Evolutionary conservation across 2,797 vertebrate genomes (phyloP), one percentile per base, ranked within the genome.

Genomic region (Xiphorhynchus erythropygius): DNA sequence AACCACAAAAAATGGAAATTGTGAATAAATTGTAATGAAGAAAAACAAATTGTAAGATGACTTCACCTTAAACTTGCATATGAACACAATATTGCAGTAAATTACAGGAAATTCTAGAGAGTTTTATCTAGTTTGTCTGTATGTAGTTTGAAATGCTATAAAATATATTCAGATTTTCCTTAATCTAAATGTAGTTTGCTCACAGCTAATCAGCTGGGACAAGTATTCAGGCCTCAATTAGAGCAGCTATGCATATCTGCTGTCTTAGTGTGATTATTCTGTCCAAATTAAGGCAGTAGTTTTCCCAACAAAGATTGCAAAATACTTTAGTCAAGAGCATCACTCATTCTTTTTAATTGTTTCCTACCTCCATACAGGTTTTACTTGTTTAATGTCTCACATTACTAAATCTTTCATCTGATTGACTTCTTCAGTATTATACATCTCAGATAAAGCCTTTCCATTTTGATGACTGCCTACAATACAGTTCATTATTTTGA

Each of bases 121-220:
- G 7, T 13, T 55, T 90, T 83, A 17, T 82, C 60, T 68, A 37
- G 16, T 74, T 89, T 62, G 5, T 63, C 10, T 63, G 3, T 71
- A 68, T 94, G n/a, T 75, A 60, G 5, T 94, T 93, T 89, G 49
- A 92, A 91, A 87, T 28, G 27, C 41, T 90, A 83, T 65, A 78
- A 87, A 94, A 76, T 79, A 37, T 27, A 68, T 83, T 83, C 30
- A 68, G 33, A 32, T 73, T 87, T 90, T 80, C 44, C 22, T 68
- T 71, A 65, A 30, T 87, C 33, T 87, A 63, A 85, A 60, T 50
- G 41, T 60, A 71, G 30, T 83, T 94, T 73, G 73, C n/a, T 82
- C 5, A 3, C 50, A 74, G 37, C 47, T 79, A 84, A 37, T 94
- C 52, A 82, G 59, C 63, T 93, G 89, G 68, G 73, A 87, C 17